These are phyloP conservation scores for Nomada ruficornis DNA, from an alignment of 2,888 invertebrate species.

Conservation along the genomic window DNA sequence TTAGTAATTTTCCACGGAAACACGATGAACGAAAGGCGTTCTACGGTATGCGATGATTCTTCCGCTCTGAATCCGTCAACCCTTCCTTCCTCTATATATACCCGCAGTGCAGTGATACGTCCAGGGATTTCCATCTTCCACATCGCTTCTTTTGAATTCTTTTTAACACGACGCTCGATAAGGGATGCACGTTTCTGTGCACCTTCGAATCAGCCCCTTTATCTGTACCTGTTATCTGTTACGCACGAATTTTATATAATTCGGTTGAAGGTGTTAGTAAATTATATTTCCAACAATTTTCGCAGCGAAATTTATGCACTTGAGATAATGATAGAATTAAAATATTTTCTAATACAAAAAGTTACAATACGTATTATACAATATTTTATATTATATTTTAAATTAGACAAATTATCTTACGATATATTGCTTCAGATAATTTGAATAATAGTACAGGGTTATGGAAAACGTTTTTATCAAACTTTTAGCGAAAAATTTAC, in stretches of 20 bases:
- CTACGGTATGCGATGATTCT: slow-evolving; percentile 41
- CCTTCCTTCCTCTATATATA: slow-evolving; percentile 36
- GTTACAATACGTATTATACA: too few relatives aligned
- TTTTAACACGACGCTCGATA: slow-evolving; percentile 47
- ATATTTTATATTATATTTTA: too few relatives aligned
- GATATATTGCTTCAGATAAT: too few relatives aligned
- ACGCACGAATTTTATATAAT: neutral
- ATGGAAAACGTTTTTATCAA: neutral
- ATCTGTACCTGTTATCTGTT: slow-evolving; percentile 15
- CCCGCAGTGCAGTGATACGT: slow-evolving; percentile 61
- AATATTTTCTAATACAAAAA: too few relatives aligned
- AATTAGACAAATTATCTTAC: too few relatives aligned
- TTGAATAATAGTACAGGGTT: neutral
- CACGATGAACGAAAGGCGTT: slow-evolving; percentile 11
- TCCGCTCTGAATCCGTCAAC: slow-evolving; percentile 54
- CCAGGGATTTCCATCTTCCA: slow-evolving; percentile 57
- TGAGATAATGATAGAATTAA: too few relatives aligned
- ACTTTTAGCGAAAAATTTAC: neutral
- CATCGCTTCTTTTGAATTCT: slow-evolving; percentile 55
- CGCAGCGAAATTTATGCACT: too few relatives aligned
- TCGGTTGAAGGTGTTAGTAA: neutral
- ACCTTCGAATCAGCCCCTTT: slow-evolving; percentile 17
- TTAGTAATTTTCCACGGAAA: slow-evolving; percentile 26
- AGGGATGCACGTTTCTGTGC: slow-evolving; percentile 4
- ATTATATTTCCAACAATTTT: too few relatives aligned